Evolutionary conservation across 2,888 invertebrate species (phyloP).

Genomic region (Brenthis ino): DNA sequence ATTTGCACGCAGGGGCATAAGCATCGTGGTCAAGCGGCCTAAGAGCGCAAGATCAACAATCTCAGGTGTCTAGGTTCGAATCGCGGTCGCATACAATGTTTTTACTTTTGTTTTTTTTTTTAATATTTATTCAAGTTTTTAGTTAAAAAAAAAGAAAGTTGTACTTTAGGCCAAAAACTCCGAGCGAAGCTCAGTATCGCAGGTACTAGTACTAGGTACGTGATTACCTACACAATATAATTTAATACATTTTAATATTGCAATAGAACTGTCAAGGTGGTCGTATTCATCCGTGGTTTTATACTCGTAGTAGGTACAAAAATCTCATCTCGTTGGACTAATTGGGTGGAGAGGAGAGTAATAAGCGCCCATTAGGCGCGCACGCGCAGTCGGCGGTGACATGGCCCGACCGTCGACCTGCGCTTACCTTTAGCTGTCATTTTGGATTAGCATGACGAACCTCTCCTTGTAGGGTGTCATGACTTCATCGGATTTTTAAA

Average conservation of each 20-base stretch:
- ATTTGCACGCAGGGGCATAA: too few species aligned
- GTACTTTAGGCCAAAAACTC: too few species aligned
- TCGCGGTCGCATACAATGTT: too few species aligned
- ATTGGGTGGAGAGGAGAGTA: slow-evolving; percentile 65
- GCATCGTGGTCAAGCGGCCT: too few species aligned
- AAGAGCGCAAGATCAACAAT: too few species aligned
- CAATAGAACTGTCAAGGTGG: slow-evolving; percentile 35
- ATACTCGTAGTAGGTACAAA: slow-evolving; percentile 21
- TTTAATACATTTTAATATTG: not conserved
- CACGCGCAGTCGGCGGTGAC: slow-evolving; percentile 53
- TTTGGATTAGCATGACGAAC: slow-evolving; percentile 31
- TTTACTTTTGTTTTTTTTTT: too few species aligned
- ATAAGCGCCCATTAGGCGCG: slow-evolving; percentile 53
- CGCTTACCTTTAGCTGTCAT: slow-evolving; percentile 20
- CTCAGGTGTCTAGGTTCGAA: too few species aligned
- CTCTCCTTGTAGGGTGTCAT: slow-evolving; percentile 22
- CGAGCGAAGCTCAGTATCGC: too few species aligned
- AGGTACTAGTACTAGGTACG: too few species aligned
- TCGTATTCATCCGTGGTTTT: slow-evolving; percentile 45
- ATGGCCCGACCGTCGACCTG: slow-evolving; percentile 41
- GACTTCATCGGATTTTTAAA: slow-evolving; percentile 1
- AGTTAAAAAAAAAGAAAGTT: too few species aligned
- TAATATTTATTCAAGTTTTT: too few species aligned
- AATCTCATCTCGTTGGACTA: slow-evolving; percentile 55
- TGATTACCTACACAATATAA: not conserved